Conservation (phyloP, 2,113 vertebrate genomes). For the Thinocorus orbignyianus region DNA sequence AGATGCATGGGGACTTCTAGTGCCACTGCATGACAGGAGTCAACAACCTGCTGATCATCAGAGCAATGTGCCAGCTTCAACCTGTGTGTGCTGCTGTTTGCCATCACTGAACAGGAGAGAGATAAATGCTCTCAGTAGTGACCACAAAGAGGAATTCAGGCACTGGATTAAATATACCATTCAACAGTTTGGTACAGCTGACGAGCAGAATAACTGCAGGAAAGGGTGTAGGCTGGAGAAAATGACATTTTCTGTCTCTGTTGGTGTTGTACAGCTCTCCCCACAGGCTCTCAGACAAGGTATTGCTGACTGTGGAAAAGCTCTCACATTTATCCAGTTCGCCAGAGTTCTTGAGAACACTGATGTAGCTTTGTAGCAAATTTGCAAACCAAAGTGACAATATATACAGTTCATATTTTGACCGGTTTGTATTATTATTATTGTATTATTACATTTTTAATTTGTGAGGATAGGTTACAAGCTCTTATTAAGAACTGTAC, state of each 20-base stretch:
- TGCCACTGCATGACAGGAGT: not conserved
- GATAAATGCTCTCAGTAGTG: not conserved
- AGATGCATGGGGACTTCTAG: not conserved
- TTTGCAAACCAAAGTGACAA: not conserved
- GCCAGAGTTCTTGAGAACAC: not conserved
- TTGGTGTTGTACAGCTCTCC: fast-evolving
- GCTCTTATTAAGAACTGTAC: not conserved
- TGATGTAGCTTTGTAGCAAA: not conserved
- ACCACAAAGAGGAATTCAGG: not conserved
- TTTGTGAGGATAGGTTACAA: not conserved
- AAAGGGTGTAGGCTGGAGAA: not conserved
- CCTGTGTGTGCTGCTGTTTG: not conserved
- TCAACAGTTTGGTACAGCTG: not conserved
- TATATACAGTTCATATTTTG: not conserved
- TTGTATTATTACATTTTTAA: not conserved
- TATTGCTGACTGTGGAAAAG: not conserved
- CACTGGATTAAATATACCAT: not conserved
- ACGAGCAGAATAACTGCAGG: not conserved
- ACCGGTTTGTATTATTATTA: not conserved
- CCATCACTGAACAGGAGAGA: fast-evolving
- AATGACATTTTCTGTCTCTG: not conserved
- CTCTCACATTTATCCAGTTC: not conserved
- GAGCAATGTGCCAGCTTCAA: not conserved
- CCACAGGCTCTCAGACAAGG: not conserved
- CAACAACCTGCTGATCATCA: not conserved